These are phyloP conservation scores for Deilephila porcellus DNA, from an alignment of 2,888 invertebrate species.

Conservation along the genomic window DNA sequence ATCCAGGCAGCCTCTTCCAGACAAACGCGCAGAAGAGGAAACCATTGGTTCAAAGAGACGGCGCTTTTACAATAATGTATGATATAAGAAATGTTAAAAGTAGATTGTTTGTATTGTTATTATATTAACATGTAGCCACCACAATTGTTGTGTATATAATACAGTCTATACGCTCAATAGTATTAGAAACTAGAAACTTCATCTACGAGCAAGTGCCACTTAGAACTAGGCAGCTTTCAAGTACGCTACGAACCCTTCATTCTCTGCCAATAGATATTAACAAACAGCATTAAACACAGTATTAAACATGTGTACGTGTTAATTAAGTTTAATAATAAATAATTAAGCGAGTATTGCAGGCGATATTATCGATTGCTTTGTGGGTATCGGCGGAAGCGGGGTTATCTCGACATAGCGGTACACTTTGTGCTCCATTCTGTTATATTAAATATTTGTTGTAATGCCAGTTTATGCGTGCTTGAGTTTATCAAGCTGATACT, in stretches of 20 bases:
- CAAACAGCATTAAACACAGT: not conserved
- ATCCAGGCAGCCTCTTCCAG: no score
- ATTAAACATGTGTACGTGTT: not conserved
- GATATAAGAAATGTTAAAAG: no score
- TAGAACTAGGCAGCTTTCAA: not conserved
- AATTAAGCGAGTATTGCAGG: conserved; percentile 4
- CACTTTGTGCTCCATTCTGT: conserved; percentile 30
- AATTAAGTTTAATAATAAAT: conserved; percentile 27
- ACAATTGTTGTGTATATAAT: no score
- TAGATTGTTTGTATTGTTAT: no score
- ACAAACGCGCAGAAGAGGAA: no score
- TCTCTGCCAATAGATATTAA: not conserved
- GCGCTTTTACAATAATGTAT: no score
- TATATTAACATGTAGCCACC: no score
- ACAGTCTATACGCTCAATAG: no score
- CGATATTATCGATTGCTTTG: conserved; percentile 24
- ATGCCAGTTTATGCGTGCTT: not conserved
- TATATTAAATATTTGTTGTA: conserved; percentile 27
- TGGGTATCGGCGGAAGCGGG: conserved; percentile 22
- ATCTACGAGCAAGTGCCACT: no score
- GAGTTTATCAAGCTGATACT: conserved; percentile 32
- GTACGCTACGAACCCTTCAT: not conserved
- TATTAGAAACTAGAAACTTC: no score
- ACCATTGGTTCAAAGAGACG: no score
- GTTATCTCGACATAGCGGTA: conserved; percentile 22